These are phyloP conservation scores for Raillietiella orientalis DNA, from an alignment of 2,888 invertebrate species.

Conservation along the genomic window DNA sequence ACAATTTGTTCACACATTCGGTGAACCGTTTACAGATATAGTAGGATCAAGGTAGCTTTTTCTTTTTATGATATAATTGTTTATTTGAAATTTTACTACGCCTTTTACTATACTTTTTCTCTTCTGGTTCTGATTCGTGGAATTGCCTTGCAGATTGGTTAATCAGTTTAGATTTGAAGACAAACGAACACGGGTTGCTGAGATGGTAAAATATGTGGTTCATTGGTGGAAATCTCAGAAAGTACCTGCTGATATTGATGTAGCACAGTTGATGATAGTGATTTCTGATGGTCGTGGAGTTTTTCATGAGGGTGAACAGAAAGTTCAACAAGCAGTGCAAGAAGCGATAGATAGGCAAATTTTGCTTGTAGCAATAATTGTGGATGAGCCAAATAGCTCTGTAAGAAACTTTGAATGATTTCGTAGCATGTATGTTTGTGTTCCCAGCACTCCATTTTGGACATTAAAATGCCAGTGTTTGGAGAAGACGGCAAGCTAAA, in stretches of 20 bases:
- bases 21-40: conserved; percentile 52
- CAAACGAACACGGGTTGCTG: conserved; percentile 52
- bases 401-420: conserved; percentile 5
- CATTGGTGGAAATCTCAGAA: conserved; percentile 20
- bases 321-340: conserved; percentile 41
- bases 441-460: conserved; percentile 54
- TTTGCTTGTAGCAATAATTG: conserved; percentile 76
- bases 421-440: conserved; percentile 5
- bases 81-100: conserved; percentile 1
- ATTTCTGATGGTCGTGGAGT: conserved; percentile 85
- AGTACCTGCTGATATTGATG: conserved; percentile 11
- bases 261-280: conserved; percentile 57
- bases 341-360: conserved; percentile 45
- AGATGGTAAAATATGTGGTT: conserved; percentile 42
- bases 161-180: conserved; percentile 45
- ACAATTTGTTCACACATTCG: conserved; percentile 52
- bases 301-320: conserved; percentile 49
- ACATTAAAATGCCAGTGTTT: conserved; percentile 47
- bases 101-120: conserved; percentile 3
- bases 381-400: conserved; percentile 69
- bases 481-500: conserved; percentile 21
- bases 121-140: conserved; percentile 2
- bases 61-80: not conserved
- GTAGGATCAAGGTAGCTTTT: conserved; percentile 30
- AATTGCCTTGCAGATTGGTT: conserved; percentile 8